phyloP scores from a whole-genome alignment of 1,140 invertebrate species.

The Sitophilus oryzae region DNA sequence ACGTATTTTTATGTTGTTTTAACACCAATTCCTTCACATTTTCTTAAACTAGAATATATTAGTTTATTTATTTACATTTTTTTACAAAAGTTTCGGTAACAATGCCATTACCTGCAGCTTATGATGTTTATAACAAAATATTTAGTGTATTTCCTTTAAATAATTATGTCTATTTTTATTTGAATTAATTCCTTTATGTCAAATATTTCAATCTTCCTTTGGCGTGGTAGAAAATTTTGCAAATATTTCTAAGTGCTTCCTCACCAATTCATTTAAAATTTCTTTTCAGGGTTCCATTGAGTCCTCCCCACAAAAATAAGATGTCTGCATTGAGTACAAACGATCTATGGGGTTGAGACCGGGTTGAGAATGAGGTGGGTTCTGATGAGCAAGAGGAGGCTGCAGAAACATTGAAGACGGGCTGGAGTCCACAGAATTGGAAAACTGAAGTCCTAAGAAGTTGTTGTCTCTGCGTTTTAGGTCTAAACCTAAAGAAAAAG shows the following conservation, averaged over 20 bases:
- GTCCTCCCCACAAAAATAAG: conserved; percentile 57
- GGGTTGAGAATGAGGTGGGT: conserved; percentile 28
- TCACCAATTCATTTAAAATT: conserved; percentile 12
- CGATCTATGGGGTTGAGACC: conserved; percentile 57
- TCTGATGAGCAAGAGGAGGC: conserved; percentile 39
- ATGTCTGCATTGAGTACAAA: conserved; percentile 59
- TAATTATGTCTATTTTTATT: too few species aligned
- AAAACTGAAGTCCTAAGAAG: conserved; percentile 29
- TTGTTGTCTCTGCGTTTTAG: conserved; percentile 32
- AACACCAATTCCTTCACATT: too few species aligned
- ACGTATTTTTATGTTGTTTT: too few species aligned
- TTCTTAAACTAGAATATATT: too few species aligned
- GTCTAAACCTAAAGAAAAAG: conserved; percentile 26
- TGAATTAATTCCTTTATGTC: neutral
- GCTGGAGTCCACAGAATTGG: conserved; percentile 27
- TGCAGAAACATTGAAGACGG: conserved; percentile 33
- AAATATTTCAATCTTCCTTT: neutral
- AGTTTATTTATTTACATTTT: too few species aligned
- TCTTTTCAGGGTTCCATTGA: conserved; percentile 35
- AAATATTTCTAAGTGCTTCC: conserved; percentile 18
- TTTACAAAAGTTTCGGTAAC: too few species aligned
- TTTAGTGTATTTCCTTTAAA: too few species aligned
- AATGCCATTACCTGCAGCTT: too few species aligned
- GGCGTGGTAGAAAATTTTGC: conserved; percentile 1
- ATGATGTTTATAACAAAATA: too few species aligned